These are phyloP conservation scores for Folsomia manolachei DNA, from an alignment of 2,888 invertebrate species.

Conservation along the genomic window DNA sequence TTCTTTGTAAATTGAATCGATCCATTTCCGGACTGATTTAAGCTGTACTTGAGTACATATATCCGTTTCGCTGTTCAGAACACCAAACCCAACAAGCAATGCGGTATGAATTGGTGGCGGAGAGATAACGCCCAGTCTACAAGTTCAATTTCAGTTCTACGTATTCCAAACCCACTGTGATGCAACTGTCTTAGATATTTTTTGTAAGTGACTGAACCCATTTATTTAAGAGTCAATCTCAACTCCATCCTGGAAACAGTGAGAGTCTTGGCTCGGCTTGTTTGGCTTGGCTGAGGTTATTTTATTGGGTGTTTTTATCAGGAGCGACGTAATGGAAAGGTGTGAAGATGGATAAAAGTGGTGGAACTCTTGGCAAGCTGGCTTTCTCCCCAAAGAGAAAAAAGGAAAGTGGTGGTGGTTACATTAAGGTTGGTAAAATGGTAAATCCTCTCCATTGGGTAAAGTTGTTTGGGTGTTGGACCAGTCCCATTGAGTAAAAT, in stretches of 20 bases:
- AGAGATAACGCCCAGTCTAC: too few relatives aligned
- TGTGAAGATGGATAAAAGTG: background rate
- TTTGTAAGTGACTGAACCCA: background rate
- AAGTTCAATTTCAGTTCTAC: background rate
- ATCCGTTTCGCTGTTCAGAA: background rate
- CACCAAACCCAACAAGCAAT: background rate
- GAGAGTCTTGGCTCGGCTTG: background rate
- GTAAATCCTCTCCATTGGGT: background rate
- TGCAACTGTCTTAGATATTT: background rate
- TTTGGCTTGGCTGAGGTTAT: too few relatives aligned
- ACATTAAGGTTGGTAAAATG: background rate
- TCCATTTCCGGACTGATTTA: background rate
- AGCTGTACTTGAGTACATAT: background rate
- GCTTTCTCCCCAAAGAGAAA: background rate
- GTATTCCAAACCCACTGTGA: background rate
- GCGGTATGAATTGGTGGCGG: too few relatives aligned
- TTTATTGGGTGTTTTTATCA: background rate
- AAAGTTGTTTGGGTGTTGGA: background rate
- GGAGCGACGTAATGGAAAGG: constrained; percentile 2
- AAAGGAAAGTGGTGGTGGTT: background rate
- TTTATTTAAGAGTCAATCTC: background rate
- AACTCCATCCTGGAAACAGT: background rate
- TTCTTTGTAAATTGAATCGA: background rate
- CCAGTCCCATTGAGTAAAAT: constrained; percentile 1
- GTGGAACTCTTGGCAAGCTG: background rate